A percentile compares a stretch with the other conserved stretches of the same genome.
Evolutionary conservation across 2,888 invertebrate species (phyloP).

Genomic region (Ceraclea dissimilis): DNA sequence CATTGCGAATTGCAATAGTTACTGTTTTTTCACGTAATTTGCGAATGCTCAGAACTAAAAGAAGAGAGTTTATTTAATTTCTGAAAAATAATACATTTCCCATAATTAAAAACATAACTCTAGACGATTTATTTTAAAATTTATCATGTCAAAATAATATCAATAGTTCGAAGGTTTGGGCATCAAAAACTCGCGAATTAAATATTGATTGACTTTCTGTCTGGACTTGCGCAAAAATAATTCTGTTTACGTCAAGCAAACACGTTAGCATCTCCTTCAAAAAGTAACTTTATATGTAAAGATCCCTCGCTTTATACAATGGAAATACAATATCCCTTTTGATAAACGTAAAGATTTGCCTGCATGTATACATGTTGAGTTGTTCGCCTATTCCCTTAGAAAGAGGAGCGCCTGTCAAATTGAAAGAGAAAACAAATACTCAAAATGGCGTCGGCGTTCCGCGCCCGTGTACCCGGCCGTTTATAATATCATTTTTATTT

Average conservation of each 20-base stretch:
- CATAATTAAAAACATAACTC: too few species aligned
- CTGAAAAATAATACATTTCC: too few species aligned
- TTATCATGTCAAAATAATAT: background rate
- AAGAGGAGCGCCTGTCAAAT: conserved; percentile 20
- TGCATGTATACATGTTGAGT: background rate
- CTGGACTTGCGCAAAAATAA: conserved; percentile 16
- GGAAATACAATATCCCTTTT: background rate
- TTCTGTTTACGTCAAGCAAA: conserved; percentile 1
- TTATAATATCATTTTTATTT: conserved; percentile 9
- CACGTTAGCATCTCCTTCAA: background rate
- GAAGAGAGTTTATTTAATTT: too few species aligned
- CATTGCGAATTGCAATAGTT: too few species aligned
- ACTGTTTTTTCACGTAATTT: too few species aligned
- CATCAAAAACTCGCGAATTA: conserved; percentile 15
- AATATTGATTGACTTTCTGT: conserved; percentile 23
- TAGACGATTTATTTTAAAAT: too few species aligned
- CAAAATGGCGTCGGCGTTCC: conserved; percentile 18
- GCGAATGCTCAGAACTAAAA: too few species aligned
- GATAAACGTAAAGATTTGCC: background rate
- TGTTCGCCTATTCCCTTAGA: background rate
- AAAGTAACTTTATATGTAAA: background rate
- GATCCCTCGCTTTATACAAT: background rate
- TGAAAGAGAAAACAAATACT: conserved; percentile 16
- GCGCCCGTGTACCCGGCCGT: conserved; percentile 8
- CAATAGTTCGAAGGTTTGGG: conserved; percentile 2